Percentiles rank a stretch among this genome's conserved stretches.
These are phyloP conservation scores for Orthonyx spaldingii DNA, from an alignment of 2,113 vertebrate species.

Conservation along the genomic window DNA sequence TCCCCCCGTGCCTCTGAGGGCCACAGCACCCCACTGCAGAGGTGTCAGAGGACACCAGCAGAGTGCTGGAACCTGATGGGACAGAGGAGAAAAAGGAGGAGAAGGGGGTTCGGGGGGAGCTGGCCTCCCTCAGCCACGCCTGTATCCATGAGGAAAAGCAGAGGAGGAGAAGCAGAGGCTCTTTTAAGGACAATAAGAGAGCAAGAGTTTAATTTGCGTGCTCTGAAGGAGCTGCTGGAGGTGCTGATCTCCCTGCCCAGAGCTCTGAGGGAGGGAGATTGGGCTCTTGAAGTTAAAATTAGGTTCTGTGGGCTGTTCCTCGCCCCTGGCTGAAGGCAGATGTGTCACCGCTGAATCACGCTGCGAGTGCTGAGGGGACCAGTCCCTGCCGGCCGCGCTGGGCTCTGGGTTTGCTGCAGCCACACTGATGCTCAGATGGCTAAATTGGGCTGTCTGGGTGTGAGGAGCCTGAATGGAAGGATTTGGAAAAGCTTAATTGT, in stretches of 20 bases:
- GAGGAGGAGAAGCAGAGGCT: background rate
- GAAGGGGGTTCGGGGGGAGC: background rate
- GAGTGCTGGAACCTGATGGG: background rate
- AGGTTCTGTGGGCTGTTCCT: conserved; percentile 18
- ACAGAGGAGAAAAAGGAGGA: background rate
- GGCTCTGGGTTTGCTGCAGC: background rate
- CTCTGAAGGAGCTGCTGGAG: background rate
- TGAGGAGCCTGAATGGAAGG: background rate
- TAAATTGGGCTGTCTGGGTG: background rate
- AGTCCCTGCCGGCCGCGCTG: background rate
- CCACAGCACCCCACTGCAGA: background rate
- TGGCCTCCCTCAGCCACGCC: rapidly evolving
- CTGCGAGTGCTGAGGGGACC: background rate
- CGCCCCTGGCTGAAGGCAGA: background rate
- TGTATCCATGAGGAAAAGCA: background rate
- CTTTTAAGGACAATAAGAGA: background rate
- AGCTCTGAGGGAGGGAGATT: conserved; percentile 8
- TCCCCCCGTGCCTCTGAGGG: background rate
- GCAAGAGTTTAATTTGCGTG: background rate
- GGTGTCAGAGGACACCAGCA: background rate
- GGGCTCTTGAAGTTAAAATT: conserved; percentile 39
- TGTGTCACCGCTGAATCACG: background rate
- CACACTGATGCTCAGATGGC: background rate
- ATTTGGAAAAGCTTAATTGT: background rate
- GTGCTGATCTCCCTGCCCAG: conserved; percentile 28